These are phyloP conservation scores for Ditylenchus weischeri DNA, from an alignment of 2,888 invertebrate species.

Conservation along the genomic window DNA sequence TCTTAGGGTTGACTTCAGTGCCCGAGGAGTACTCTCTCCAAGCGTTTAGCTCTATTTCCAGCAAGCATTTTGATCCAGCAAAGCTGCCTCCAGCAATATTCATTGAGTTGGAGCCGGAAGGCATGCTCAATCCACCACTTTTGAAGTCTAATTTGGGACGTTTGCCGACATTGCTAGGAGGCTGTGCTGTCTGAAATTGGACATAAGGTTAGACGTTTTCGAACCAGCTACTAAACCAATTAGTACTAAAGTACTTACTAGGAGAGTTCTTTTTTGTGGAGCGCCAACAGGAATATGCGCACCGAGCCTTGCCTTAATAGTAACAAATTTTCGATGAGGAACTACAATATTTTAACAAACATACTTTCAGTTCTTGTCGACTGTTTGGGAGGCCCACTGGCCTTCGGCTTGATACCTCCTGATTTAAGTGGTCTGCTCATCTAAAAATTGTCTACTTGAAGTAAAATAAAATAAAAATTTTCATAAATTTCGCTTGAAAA, in stretches of 20 bases:
- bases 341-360: too few relatives aligned
- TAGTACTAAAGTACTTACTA: too few relatives aligned
- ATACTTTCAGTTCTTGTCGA: slow-evolving; percentile 2
- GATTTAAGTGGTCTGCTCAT: not conserved
- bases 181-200: not conserved
- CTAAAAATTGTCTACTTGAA: too few relatives aligned
- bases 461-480: too few relatives aligned
- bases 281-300: not conserved
- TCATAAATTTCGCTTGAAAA: too few relatives aligned
- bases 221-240: too few relatives aligned
- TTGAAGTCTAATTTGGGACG: slow-evolving; percentile 5
- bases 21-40: slow-evolving; percentile 16
- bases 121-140: slow-evolving; percentile 6
- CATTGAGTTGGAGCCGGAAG: too few relatives aligned
- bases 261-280: not conserved
- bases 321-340: too few relatives aligned
- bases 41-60: slow-evolving; percentile 5
- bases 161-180: slow-evolving; percentile 1
- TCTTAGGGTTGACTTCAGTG: slow-evolving; percentile 17
- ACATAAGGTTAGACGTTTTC: too few relatives aligned
- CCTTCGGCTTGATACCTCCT: not conserved
- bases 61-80: not conserved
- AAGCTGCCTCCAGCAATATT: too few relatives aligned
- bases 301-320: not conserved
- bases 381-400: not conserved